Conservation (phyloP, 2,797 vertebrate species). For the Pogonophryne albipinna region DNA sequence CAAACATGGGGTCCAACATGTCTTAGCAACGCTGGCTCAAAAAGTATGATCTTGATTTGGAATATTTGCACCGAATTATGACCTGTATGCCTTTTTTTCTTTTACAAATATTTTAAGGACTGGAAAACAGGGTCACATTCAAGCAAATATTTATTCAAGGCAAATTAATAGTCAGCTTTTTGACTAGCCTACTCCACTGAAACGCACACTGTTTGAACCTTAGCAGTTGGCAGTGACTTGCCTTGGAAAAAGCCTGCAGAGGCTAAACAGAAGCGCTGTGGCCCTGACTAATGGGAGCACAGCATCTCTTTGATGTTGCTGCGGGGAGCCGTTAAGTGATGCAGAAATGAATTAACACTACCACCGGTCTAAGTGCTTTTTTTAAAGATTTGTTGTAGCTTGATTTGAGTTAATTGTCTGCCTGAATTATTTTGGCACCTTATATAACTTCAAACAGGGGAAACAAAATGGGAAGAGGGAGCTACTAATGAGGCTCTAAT, state of each 20-base stretch:
- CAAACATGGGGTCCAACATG: slow-evolving; percentile 34
- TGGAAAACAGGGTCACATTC: slow-evolving; percentile 24
- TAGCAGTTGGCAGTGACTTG: slow-evolving; percentile 55
- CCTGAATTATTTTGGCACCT: slow-evolving; percentile 42
- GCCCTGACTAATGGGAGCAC: slow-evolving; percentile 66
- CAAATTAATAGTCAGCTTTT: slow-evolving; percentile 50
- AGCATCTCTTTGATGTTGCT: slow-evolving; percentile 62
- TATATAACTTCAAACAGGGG: slow-evolving; percentile 37
- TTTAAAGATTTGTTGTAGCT: slow-evolving; percentile 48
- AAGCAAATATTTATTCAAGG: slow-evolving; percentile 36
- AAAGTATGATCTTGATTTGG: not conserved
- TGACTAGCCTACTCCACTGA: slow-evolving; percentile 46
- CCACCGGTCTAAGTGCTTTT: slow-evolving; percentile 27
- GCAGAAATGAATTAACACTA: slow-evolving; percentile 55
- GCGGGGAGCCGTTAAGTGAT: slow-evolving; percentile 45
- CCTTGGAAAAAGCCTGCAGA: slow-evolving; percentile 61
- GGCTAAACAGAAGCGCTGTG: slow-evolving; percentile 68
- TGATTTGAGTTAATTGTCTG: slow-evolving; percentile 62
- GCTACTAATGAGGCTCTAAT: slow-evolving; percentile 38
- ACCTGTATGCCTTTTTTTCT: slow-evolving; percentile 12
- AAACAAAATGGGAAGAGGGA: slow-evolving; percentile 14
- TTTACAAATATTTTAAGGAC: slow-evolving; percentile 5
- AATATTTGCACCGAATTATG: slow-evolving; percentile 35
- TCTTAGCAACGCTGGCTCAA: not conserved
- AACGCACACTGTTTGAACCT: slow-evolving; percentile 53